Base-by-base conservation (phyloP, 2,888 invertebrate species). In the Agrochola circellaris region DNA sequence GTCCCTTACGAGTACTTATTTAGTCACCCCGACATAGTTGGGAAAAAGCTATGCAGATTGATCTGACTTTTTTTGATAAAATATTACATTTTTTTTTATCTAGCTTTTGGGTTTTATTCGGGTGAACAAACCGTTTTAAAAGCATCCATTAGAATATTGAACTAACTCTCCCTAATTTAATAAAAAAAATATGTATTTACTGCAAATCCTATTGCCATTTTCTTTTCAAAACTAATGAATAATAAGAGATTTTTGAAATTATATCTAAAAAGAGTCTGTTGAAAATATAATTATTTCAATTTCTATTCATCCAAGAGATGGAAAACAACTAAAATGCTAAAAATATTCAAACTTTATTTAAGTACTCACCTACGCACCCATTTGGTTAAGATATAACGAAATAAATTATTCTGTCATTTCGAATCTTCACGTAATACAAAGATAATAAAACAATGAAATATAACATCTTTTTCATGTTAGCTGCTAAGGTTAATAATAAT, bases 351-450 rank as follows among this genome's bases (percentile, higher is more conserved):
- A 54, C 20, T 64, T 30, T 30, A 17, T 54, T 51, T 20, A 8
- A 30, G n/a, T 38, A n/a, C 23, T 0, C 15, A 54, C 54, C 45
- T 11, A 60, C 79, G 20, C 20, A 48, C 4, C 5, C 8, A 51
- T 79, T 79, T 70, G 6, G 42, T 45, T 26, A 72, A 81, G 6
- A 61, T 69, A 60, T 68, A 60, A 26, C 17, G 2, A 15, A 81
- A 4, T 13, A 17, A 23, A 34, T 51, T 51, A 20, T 60, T 79
- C 23, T 58, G 11, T 68, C 3, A 58, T 80, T 26, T n/a, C 1
- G 13, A 17, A 81, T 26, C 23, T 3, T 60, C 17, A 17, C 17
- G n/a, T n/a, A 34, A 51, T 69, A n/a, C 20, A 51, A 79, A 60
- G 20, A 60, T 42, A 68, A 60, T 42, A 51, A 42, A 58, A 45